phyloP scores from a whole-genome alignment of 2,113 vertebrate species.

The Sylvicapra grimmia region DNA sequence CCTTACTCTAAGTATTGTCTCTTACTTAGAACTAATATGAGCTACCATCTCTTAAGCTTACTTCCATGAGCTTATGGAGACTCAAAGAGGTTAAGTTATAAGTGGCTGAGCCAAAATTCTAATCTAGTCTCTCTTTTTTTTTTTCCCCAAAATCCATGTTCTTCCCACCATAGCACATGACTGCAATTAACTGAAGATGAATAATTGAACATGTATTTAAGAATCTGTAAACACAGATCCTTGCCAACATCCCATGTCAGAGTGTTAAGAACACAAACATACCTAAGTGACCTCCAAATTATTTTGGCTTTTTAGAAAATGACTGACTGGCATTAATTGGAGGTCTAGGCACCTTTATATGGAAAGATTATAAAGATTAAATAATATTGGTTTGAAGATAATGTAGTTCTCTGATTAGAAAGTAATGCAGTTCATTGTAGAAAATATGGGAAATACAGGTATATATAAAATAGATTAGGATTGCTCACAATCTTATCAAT shows the following conservation, averaged over 20 bases:
- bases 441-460: neutral
- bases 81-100: slow-evolving; percentile 32
- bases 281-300: neutral
- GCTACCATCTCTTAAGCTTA: neutral
- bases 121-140: neutral
- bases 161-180: neutral
- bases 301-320: neutral
- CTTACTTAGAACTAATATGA: neutral
- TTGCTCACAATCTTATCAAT: neutral
- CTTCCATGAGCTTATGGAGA: neutral
- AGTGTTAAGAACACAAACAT: neutral
- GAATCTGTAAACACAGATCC: neutral
- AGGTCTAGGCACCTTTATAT: neutral
- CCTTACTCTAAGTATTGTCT: neutral
- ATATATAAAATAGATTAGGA: neutral
- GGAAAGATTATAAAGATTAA: neutral
- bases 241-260: neutral
- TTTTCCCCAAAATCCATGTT: neutral
- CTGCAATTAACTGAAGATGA: neutral
- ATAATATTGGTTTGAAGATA: neutral
- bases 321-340: neutral
- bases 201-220: neutral
- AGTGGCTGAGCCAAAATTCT: slow-evolving; percentile 2
- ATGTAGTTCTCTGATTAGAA: neutral
- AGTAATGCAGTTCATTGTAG: neutral